Percentiles rank a stretch among this genome's conserved stretches.
phyloP scores from a whole-genome alignment of 2,888 invertebrate species.

The Drosophila acutilabella region DNA sequence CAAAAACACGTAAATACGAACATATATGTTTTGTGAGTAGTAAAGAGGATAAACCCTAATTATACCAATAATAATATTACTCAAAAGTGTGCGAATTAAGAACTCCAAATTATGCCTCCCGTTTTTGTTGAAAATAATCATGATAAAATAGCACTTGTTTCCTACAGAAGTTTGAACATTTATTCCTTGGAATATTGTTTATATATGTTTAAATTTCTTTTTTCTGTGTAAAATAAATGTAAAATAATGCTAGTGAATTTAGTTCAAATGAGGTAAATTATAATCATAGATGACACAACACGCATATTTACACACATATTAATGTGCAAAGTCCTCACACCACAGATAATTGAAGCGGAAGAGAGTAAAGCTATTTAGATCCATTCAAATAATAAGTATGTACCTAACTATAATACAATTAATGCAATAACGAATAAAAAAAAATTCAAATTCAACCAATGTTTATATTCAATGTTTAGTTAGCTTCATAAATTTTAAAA shows the following conservation, averaged over 20 bases:
- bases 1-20: not conserved
- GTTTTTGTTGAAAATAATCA: too few species aligned
- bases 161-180: too few species aligned
- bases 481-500: too few species aligned
- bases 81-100: too few species aligned
- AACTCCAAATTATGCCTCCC: too few species aligned
- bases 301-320: constrained; percentile 7
- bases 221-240: too few species aligned
- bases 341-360: constrained; percentile 17
- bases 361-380: constrained; percentile 34
- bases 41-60: too few species aligned
- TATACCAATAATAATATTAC: too few species aligned
- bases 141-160: too few species aligned
- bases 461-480: not conserved
- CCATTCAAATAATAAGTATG: constrained; percentile 43
- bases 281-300: constrained; percentile 3
- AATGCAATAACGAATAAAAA: constrained; percentile 62
- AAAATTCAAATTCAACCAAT: constrained; percentile 8
- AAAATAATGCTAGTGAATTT: constrained; percentile 47
- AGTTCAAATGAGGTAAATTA: constrained; percentile 31
- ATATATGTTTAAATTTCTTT: too few species aligned
- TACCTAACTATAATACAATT: constrained; percentile 47
- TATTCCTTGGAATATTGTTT: too few species aligned
- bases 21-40: not conserved
- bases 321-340: not conserved